Conservation (phyloP, 1,140 invertebrate genomes). For the Drosophila seguyi region DNA sequence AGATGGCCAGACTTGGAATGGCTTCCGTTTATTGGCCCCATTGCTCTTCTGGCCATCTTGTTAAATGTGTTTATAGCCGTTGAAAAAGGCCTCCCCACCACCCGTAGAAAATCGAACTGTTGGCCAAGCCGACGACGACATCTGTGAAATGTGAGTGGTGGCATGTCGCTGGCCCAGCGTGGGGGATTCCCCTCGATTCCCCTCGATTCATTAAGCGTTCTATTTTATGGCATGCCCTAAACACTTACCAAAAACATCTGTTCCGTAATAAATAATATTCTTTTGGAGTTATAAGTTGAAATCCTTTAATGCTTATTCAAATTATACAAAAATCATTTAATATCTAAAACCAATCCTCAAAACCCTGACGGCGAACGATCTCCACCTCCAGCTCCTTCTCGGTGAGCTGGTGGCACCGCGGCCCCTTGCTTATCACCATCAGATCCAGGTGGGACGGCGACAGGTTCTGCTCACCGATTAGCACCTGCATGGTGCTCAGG, state of each 20-base stretch:
- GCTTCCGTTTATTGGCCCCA: slow-evolving; percentile 56
- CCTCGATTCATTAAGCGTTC: slow-evolving; percentile 10
- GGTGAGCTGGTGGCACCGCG: neutral
- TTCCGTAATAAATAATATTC: neutral
- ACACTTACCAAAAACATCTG: slow-evolving; percentile 23
- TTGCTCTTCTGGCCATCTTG: slow-evolving; percentile 48
- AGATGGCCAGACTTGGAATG: slow-evolving; percentile 28
- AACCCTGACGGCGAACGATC: too few species aligned
- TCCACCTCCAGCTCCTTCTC: neutral
- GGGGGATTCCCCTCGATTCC: too few species aligned
- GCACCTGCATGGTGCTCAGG: neutral
- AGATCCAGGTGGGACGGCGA: neutral
- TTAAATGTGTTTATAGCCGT: slow-evolving; percentile 65
- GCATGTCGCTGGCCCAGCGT: slow-evolving; percentile 2
- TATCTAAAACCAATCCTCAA: accelerated
- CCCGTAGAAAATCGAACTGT: slow-evolving; percentile 21
- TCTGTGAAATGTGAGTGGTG: slow-evolving; percentile 27
- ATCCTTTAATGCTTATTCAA: too few species aligned
- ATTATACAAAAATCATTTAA: neutral
- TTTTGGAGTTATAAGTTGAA: too few species aligned
- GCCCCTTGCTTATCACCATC: neutral
- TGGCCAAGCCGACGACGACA: slow-evolving; percentile 5
- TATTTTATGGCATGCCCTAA: slow-evolving; percentile 32
- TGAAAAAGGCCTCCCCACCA: slow-evolving; percentile 5
- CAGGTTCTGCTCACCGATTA: too few species aligned